Conservation (phyloP, 2,888 invertebrate species). For the Polyommatus icarus region DNA sequence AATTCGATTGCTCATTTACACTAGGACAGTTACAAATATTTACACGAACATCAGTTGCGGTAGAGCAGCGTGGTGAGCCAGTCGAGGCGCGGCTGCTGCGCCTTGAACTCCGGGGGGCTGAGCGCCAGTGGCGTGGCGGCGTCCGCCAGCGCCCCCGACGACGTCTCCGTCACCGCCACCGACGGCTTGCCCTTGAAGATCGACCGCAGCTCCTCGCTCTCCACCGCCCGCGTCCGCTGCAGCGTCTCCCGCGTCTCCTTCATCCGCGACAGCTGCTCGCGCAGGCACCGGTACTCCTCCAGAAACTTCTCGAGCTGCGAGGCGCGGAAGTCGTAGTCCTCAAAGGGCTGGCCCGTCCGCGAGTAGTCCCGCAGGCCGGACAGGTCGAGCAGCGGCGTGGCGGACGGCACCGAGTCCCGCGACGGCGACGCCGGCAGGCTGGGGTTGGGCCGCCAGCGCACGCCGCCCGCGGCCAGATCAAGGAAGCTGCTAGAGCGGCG, state of each 20-base stretch:
- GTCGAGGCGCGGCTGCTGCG: slow-evolving; percentile 66
- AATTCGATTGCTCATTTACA: slow-evolving; percentile 61
- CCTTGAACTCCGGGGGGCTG: slow-evolving; percentile 67
- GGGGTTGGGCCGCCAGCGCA: slow-evolving; percentile 71
- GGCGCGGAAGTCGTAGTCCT: slow-evolving; percentile 88
- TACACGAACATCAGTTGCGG: slow-evolving; percentile 60
- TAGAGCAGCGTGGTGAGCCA: slow-evolving; percentile 72
- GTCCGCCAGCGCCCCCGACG: slow-evolving; percentile 67
- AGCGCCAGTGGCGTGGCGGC: slow-evolving; percentile 68
- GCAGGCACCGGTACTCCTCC: slow-evolving; percentile 88
- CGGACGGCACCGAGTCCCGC: slow-evolving; percentile 74
- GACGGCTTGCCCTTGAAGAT: slow-evolving; percentile 81
- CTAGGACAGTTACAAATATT: slow-evolving; percentile 63
- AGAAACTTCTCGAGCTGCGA: slow-evolving; percentile 89
- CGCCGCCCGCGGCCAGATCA: slow-evolving; percentile 81
- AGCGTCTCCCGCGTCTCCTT: slow-evolving; percentile 88
- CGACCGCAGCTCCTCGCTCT: slow-evolving; percentile 76
- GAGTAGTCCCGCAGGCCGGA: slow-evolving; percentile 78
- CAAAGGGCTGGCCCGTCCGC: slow-evolving; percentile 67
- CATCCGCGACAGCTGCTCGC: slow-evolving; percentile 89
- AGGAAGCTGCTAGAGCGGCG: slow-evolving; percentile 86
- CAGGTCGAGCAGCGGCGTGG: slow-evolving; percentile 83
- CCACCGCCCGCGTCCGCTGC: slow-evolving; percentile 67
- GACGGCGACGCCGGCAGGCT: slow-evolving; percentile 85
- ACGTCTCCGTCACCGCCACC: slow-evolving; percentile 73